Percentiles rank a stretch among this genome's conserved stretches.
These are phyloP conservation scores for Oxygymnocypris stewartii DNA, from an alignment of 2,113 vertebrate species.

Conservation along the genomic window DNA sequence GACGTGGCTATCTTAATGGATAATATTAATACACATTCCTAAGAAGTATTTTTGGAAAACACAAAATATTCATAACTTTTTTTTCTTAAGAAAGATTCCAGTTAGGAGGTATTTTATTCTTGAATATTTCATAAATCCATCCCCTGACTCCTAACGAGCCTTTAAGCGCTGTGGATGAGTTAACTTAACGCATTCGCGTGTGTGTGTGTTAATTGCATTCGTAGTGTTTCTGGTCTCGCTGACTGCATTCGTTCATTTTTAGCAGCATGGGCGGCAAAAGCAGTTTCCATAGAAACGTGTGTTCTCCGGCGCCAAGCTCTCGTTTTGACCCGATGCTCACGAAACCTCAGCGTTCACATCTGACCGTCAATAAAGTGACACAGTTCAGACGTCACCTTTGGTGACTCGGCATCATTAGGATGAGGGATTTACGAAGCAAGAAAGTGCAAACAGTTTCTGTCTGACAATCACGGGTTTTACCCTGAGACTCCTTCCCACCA, in stretches of 20 bases:
- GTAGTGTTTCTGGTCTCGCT: conserved; percentile 53
- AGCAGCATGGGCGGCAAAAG: conserved; percentile 32
- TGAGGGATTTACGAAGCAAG: not conserved
- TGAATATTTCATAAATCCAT: not conserved
- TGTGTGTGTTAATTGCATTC: conserved; percentile 59
- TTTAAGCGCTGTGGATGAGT: not conserved
- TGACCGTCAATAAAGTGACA: not conserved
- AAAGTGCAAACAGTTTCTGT: not conserved
- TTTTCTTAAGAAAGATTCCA: not conserved
- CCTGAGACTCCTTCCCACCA: not conserved
- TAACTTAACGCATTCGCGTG: not conserved
- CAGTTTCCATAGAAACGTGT: conserved; percentile 66
- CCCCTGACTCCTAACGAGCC: not conserved
- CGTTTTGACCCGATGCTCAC: not conserved
- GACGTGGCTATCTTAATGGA: too few relatives aligned
- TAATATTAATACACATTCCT: too few relatives aligned
- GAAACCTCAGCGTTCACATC: not conserved
- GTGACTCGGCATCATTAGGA: not conserved
- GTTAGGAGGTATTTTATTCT: not conserved
- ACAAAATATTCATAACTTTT: not conserved
- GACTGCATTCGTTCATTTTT: conserved; percentile 55
- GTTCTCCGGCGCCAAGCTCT: conserved; percentile 48
- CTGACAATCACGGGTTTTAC: not conserved
- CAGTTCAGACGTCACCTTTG: not conserved
- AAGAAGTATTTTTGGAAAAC: not conserved